Evolutionary conservation across 2,113 vertebrate genomes (phyloP), one percentile per base, ranked within the genome.

Genomic region (Eublepharis macularius): DNA sequence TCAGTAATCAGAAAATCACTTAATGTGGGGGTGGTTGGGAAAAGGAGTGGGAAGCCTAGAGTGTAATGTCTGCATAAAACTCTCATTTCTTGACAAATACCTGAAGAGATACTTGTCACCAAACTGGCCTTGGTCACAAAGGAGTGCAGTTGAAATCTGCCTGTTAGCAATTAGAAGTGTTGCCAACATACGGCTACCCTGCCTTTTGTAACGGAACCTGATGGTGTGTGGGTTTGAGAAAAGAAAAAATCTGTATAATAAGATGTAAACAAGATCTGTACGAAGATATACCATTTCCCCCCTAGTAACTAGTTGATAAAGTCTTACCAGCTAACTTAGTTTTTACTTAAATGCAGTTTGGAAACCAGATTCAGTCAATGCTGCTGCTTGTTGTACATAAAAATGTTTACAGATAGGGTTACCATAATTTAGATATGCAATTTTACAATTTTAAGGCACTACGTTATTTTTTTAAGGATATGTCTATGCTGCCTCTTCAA

Each of bases 11-110:
- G 0, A 75, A 51, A 21, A 66, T 88, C 70, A 19, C 49, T 89
- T 70, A 85, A 86, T 43, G 66, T 41, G 66, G 32, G 32, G 54
- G 49, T 72, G 32, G 49, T 41, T 51, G 5, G 14, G 17, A 19
- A 21, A 79, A 47, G 51, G 54, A 79, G 29, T 29, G 19, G 17
- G 4, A 47, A 32, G 63, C 43, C 10, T 75, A 0, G 63, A 85
- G 78, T 54, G 19, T 83, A 76, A 81, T 81, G 75, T 88, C 77
- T 86, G 86, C 72, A 84, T 36, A 45, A 70, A 72, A 36, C 0
- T 83, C 51, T 73, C 77, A 36, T 82, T 69, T 47, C 6, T 65
- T 88, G 34, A 1, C 70, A 54, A 91, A 26, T 77, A 65, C 82
- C n/a, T 47, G 19, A 7, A 86, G 32, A 77, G 29, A 39, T n/a